Base-by-base conservation (phyloP, 2,113 vertebrate genomes). In the Phocoena phocoena region DNA sequence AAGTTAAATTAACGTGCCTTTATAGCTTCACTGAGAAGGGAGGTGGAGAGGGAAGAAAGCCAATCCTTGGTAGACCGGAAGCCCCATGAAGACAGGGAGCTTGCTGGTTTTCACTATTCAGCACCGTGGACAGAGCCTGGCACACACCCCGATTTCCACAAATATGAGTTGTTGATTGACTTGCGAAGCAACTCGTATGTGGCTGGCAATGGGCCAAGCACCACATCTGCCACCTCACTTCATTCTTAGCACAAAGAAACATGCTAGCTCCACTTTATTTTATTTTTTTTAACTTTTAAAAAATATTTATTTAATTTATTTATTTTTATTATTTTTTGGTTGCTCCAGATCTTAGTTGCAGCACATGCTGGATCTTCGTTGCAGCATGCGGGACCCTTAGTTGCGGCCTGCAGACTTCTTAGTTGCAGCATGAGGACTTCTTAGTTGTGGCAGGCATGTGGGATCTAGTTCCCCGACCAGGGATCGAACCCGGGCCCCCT, bases 91-190 rank as follows among this genome's bases (percentile, higher is more conserved):
- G 15, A 82, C 11, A 33, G 23, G 20, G 26, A 47, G 3, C 5
- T 5, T 7, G 15, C 53, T 88, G 31, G 58, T 47, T 95, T 84
- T 18, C 7, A 31, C 18, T 58, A 33, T 77, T 60, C 77, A 93
- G 97, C 21, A 96, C 93, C 71, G 47, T 5, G 77, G 89, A 91
- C 86, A 97, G 96, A 38, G 28, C 17, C 20, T 1, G 18, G 18
- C 10, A 13, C 23, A 0, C 0, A 0, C 0, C 25, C 8, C 20
- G 5, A 5, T 13, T 44, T 87, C 50, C 80, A 28, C 3, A 47
- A 38, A 79, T 10, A 21, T 3, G 17, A 13, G 25, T 1, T 88
- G 31, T 25, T 41, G 44, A 38, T 28, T 36, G 15, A 53, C 9
- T 36, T 28, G 36, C 1, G 11, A 18, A 80, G 38, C 50, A n/a